Evolutionary conservation across 2,888 invertebrate species (phyloP).

Genomic region (Lagria hirta): DNA sequence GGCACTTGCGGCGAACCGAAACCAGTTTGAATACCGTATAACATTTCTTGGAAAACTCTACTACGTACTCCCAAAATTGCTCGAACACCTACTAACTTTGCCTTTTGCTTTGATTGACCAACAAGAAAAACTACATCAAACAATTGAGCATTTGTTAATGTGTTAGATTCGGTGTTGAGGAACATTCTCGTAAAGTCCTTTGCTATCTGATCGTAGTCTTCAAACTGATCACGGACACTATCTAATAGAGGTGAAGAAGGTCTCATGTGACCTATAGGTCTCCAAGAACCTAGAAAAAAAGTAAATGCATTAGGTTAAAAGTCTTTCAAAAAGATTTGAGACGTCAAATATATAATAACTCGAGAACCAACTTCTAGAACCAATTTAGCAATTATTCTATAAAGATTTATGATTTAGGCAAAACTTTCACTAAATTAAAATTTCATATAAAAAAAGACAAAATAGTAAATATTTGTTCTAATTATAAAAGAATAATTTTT

Average conservation of each 20-base stretch:
- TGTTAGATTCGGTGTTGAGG: conserved; percentile 79
- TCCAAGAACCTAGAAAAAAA: conserved; percentile 73
- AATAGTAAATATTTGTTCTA: too few species aligned
- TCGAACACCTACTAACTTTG: conserved; percentile 83
- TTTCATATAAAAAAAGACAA: too few species aligned
- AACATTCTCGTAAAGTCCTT: conserved; percentile 91
- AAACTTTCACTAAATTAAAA: too few species aligned
- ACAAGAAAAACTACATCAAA: conserved; percentile 91
- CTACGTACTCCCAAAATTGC: conserved; percentile 90
- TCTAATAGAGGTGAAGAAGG: conserved; percentile 90
- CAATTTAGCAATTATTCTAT: too few species aligned
- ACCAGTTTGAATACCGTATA: conserved; percentile 91
- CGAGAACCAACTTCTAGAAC: too few species aligned
- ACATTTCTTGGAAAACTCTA: conserved; percentile 91
- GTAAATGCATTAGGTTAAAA: neutral
- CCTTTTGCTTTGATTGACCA: conserved; percentile 87
- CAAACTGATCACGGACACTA: conserved; percentile 90
- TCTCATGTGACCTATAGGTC: conserved; percentile 92
- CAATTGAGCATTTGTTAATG: conserved; percentile 75
- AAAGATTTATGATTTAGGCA: too few species aligned
- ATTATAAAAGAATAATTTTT: too few species aligned
- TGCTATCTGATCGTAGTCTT: conserved; percentile 90
- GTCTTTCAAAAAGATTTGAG: too few species aligned
- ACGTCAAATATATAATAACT: too few species aligned
- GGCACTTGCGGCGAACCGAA: conserved; percentile 93